Evolutionary conservation across 2,797 vertebrate genomes (phyloP), one percentile per base, ranked within the genome.

Genomic region (Helicolenus hilgendorfi): DNA sequence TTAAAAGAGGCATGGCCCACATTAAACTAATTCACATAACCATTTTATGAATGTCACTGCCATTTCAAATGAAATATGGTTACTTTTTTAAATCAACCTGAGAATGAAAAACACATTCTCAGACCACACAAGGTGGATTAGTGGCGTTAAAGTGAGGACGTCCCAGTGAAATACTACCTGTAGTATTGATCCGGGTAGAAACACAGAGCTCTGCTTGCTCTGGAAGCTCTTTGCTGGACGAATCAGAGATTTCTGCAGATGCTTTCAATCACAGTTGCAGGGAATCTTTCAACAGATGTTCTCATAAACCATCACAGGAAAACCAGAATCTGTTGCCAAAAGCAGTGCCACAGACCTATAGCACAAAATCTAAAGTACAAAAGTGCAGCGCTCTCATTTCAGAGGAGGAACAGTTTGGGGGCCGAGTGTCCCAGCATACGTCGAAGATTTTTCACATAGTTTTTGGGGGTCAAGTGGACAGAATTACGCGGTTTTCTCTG

Each of bases 241-340:
- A 75, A 63, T 53, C 63, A 58, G 14, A 82, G 15, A 64, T 73
- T 80, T 58, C 63, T 84, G 75, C 85, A 84, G 74, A 83, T 79
- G 67, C 67, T 90, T 87, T 88, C 73, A 80, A 63, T 89, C 64
- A 72, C 72, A 73, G 36, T 80, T 71, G 26, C 31, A 31, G 27
- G 18, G 27, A 76, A 67, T 82, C 60, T 77, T 85, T 84, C 73
- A 85, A 20, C 77, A 81, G 77, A 88, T 88, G 77, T 58, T 75
- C 69, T 69, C 68, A 76, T 69, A 83, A 91, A 78, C 29, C 3
- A 2, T 77, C 33, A 63, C 72, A 72, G 49, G 62, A 79, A 26
- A 84, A 70, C 22, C 3, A 2, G 6, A 58, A 72, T 45, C 59
- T 65, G 69, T 71, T 84, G 88, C 84, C 76, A 82, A 82, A 78